phyloP scores from a whole-genome alignment of 2,888 invertebrate genomes.

The Aphodius granarius region DNA sequence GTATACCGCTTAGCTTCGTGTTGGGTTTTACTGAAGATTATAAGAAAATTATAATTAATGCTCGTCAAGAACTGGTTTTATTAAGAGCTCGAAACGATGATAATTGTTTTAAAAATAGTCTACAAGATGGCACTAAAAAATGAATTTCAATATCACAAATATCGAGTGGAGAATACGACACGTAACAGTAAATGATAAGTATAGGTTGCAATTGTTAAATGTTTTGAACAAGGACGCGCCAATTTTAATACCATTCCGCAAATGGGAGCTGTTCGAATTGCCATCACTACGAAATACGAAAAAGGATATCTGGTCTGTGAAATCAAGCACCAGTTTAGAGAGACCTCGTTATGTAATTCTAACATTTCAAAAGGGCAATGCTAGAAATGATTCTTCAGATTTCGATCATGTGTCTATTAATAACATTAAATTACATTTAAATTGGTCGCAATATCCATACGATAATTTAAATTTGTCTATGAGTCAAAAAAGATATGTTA shows the following conservation, averaged over 20 bases:
- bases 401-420: constrained; percentile 6
- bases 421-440: constrained; percentile 21
- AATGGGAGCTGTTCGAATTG: constrained; percentile 46
- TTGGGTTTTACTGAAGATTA: constrained; percentile 48
- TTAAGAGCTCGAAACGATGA: constrained; percentile 35
- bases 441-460: constrained; percentile 24
- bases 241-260: constrained; percentile 36
- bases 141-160: constrained; percentile 18
- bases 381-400: neutral
- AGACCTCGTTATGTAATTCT: constrained; percentile 21
- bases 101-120: constrained; percentile 30
- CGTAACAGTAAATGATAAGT: constrained; percentile 33
- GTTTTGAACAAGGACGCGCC: neutral
- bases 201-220: constrained; percentile 35
- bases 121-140: constrained; percentile 13
- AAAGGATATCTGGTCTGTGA: constrained; percentile 40
- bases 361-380: constrained; percentile 17
- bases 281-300: constrained; percentile 40
- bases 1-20: constrained; percentile 39
- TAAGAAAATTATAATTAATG: constrained; percentile 46
- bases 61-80: constrained; percentile 48
- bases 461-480: constrained; percentile 21
- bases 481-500: constrained; percentile 1
- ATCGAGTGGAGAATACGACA: constrained; percentile 33
- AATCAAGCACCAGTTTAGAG: constrained; percentile 11